A percentile compares a stretch with the other conserved stretches of the same genome.
These are phyloP conservation scores for Euspilapteryx auroguttella DNA, from an alignment of 2,888 invertebrate species.

Conservation along the genomic window DNA sequence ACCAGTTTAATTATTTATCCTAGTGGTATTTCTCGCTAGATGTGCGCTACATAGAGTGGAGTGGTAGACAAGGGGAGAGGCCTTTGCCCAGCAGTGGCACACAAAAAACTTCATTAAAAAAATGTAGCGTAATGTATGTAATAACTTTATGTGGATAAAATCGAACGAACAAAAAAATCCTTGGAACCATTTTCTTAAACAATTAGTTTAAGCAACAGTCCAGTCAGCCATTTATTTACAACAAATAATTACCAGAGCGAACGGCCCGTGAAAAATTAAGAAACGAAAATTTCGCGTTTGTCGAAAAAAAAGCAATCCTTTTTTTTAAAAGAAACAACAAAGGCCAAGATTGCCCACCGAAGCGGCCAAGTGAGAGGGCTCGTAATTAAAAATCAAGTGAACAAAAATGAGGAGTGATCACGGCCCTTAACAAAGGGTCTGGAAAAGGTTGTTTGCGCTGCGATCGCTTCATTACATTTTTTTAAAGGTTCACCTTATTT, in stretches of 20 bases:
- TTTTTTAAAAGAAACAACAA: slow-evolving; percentile 38
- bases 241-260: slow-evolving; percentile 43
- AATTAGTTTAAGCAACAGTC: too few relatives aligned
- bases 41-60: too few relatives aligned
- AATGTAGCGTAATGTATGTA: too few relatives aligned
- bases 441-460: slow-evolving; percentile 26
- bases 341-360: slow-evolving; percentile 37
- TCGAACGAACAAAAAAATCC: too few relatives aligned
- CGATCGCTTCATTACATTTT: slow-evolving; percentile 27
- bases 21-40: too few relatives aligned
- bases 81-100: too few relatives aligned
- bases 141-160: too few relatives aligned
- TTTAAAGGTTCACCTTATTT: neutral
- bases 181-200: too few relatives aligned
- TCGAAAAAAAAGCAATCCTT: slow-evolving; percentile 32
- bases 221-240: slow-evolving; percentile 13
- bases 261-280: slow-evolving; percentile 42
- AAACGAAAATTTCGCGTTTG: slow-evolving; percentile 24
- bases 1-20: too few relatives aligned
- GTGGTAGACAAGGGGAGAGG: too few relatives aligned
- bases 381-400: slow-evolving; percentile 52
- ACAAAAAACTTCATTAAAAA: too few relatives aligned
- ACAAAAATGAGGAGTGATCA: slow-evolving; percentile 24
- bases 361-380: slow-evolving; percentile 49
- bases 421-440: slow-evolving; percentile 16